Evolutionary conservation across 2,113 vertebrate genomes (phyloP).

Genomic region (Nettapus auritus): DNA sequence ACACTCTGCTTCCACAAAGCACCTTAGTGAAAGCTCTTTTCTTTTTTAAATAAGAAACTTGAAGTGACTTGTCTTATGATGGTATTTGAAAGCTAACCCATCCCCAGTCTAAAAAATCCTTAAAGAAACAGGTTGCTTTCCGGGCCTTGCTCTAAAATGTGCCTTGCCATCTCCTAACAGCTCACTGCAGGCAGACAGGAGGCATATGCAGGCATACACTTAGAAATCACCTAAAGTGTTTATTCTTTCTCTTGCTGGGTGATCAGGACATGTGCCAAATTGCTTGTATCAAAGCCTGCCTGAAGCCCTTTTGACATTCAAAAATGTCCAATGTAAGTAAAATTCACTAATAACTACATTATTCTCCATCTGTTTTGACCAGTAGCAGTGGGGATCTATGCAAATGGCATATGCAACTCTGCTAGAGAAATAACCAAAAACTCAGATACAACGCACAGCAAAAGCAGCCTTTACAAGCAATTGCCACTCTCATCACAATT

Average conservation of each 20-base stretch:
- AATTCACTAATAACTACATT: neutral
- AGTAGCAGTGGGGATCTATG: neutral
- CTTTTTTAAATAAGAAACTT: neutral
- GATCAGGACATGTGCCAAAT: neutral
- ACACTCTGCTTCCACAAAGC: neutral
- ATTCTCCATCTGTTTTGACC: neutral
- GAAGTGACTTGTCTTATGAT: neutral
- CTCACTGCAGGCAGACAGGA: neutral
- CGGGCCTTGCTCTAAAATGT: neutral
- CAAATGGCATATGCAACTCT: neutral
- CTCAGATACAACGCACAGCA: fast-evolving
- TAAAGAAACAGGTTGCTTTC: neutral
- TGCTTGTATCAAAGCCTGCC: neutral
- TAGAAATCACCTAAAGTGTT: neutral
- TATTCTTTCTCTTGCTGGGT: neutral
- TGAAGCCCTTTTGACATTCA: neutral
- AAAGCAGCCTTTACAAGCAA: neutral
- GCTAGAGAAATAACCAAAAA: neutral
- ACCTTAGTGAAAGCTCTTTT: neutral
- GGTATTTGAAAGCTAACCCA: neutral
- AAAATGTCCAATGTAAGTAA: neutral
- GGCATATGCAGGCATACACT: neutral
- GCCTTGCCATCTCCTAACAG: neutral
- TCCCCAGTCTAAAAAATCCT: neutral
- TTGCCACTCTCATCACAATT: fast-evolving